Evolutionary conservation across 2,113 vertebrate genomes (phyloP).

Genomic region (Rutilus rutilus): DNA sequence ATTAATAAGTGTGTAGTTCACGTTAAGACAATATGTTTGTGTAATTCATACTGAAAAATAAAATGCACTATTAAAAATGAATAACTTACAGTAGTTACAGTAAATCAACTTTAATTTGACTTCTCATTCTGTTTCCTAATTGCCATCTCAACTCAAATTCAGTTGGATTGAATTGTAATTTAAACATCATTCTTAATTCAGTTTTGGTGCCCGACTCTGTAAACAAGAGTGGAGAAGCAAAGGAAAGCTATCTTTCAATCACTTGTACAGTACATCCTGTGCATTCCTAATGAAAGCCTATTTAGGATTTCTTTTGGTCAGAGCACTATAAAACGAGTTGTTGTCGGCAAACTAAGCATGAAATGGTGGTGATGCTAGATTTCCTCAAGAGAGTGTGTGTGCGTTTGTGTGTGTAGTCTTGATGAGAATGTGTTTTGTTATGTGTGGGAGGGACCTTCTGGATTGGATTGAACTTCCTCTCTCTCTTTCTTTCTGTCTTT

Average conservation of each 20-base stretch:
- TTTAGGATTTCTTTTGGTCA: constrained; percentile 21
- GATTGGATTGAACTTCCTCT: constrained; percentile 30
- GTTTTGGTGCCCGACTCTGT: too few species aligned
- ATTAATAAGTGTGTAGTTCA: too few species aligned
- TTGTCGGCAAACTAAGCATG: constrained; percentile 22
- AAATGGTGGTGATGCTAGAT: constrained; percentile 50
- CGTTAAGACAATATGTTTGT: too few species aligned
- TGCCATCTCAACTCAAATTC: not conserved
- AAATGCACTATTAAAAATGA: too few species aligned
- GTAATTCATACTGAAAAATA: too few species aligned
- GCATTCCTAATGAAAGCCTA: constrained; percentile 20
- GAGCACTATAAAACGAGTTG: constrained; percentile 35
- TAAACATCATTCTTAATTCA: not conserved
- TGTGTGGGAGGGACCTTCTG: constrained; percentile 55
- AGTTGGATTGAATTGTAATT: not conserved
- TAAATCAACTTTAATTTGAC: not conserved
- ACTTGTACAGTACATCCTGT: not conserved
- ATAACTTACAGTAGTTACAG: too few species aligned
- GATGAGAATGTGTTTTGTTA: constrained; percentile 46
- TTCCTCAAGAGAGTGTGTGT: constrained; percentile 37
- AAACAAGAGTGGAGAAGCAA: not conserved
- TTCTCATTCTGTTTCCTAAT: not conserved
- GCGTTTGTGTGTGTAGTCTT: constrained; percentile 22
- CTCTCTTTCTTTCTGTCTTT: constrained; percentile 19
- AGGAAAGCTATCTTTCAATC: not conserved